These are phyloP conservation scores for Capitulum mitella DNA, from an alignment of 2,888 invertebrate genomes.

Conservation along the genomic window DNA sequence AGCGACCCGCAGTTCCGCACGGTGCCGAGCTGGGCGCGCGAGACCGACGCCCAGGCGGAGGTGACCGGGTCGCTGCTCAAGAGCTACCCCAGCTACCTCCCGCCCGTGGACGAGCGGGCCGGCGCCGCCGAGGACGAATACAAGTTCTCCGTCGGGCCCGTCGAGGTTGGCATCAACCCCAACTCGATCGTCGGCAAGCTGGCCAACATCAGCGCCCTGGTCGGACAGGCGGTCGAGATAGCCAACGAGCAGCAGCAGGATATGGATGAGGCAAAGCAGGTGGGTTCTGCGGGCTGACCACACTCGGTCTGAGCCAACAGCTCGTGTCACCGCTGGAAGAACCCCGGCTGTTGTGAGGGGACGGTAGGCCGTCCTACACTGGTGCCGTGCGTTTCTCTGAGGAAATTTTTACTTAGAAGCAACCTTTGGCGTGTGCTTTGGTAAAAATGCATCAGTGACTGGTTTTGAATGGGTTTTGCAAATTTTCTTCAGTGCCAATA, in stretches of 20 bases:
- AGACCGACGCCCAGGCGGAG: neutral
- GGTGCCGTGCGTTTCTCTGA: no score
- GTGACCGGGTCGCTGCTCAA: neutral
- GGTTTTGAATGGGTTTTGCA: no score
- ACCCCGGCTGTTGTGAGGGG: no score
- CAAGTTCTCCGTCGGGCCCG: neutral
- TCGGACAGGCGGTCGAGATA: neutral
- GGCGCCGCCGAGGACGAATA: neutral
- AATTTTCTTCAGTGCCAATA: no score
- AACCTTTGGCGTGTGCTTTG: no score
- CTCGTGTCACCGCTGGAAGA: no score
- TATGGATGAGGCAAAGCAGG: neutral
- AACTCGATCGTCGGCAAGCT: neutral
- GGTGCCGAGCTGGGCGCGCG: constrained; percentile 8
- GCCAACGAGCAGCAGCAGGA: neutral
- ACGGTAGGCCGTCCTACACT: no score
- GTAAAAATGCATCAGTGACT: no score
- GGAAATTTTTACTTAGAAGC: no score
- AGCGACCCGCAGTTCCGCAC: neutral
- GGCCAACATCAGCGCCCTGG: neutral
- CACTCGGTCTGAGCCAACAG: no score
- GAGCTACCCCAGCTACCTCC: constrained; percentile 19
- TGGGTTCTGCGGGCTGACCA: neutral
- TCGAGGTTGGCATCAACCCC: neutral
- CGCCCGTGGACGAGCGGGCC: neutral